Base-by-base conservation (phyloP, 2,797 vertebrate species). In the Micropoecilia bifurca region DNA sequence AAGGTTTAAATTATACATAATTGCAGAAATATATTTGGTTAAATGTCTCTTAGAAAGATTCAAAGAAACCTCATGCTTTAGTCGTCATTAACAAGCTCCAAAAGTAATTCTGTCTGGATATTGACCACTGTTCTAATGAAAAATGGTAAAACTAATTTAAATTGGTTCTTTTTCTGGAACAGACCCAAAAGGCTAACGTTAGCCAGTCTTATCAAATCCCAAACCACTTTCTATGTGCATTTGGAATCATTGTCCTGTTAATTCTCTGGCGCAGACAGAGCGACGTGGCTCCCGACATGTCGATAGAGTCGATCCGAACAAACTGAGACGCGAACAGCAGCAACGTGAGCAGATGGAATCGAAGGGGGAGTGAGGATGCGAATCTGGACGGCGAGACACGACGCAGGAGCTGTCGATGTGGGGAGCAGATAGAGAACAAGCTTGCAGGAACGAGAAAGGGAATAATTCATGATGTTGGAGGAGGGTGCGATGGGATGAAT, bases 401-500 rank as follows among this genome's bases (percentile, higher is more conserved):
- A 81, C 74, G 28, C 72, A 74, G 77, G 77, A 76, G 72, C 77
- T 69, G 48, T 1, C 71, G 82, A 89, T 82, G 76, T 0, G 3
- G 5, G 30, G 33, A 20, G 75, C 80, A 50, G 87, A 87, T 66
- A 78, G 30, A 79, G 53, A 78, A 36, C 47, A 43, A 73, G 71
- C 33, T 20, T 0, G 1, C 16, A 63, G 74, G 43, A 78, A 53
- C 25, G 75, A 80, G 77, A 90, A 87, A 88, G 80, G 33, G 91
- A 93, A 92, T 93, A 89, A 92, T 91, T 92, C 81, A 90, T 88
- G 84, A 79, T 0, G 30, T 74, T 25, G 47, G 83, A 84, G 84
- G 61, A 81, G 79, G 13, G 61, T 6, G 78, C 43, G 45, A 73
- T 77, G 50, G 74, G 20, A 75, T 69, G 55, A 78, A 85, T 80